phyloP scores from a whole-genome alignment of 2,888 invertebrate genomes.

The Torymus tubicola region DNA sequence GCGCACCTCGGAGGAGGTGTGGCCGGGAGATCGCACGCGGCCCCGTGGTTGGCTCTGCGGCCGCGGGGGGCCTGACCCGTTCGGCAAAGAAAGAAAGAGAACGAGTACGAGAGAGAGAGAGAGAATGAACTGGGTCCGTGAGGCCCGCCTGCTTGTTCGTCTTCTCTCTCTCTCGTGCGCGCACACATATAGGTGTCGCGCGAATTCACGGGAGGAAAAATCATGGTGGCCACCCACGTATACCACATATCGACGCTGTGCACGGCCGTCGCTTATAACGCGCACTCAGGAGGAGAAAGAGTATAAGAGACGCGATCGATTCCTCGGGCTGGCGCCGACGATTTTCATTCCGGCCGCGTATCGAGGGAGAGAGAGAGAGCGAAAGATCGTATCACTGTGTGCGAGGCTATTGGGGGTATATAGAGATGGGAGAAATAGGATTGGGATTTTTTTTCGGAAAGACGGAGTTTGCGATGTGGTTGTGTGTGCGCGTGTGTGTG shows the following conservation, averaged over 20 bases:
- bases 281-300: neutral
- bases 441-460: no score
- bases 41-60: slow-evolving; percentile 55
- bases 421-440: no score
- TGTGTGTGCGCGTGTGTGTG: no score
- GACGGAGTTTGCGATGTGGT: no score
- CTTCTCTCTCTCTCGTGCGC: no score
- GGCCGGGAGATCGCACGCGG: slow-evolving; percentile 49
- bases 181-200: no score
- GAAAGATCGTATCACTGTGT: no score
- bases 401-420: no score
- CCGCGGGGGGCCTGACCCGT: slow-evolving; percentile 57
- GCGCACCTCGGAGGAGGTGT: slow-evolving; percentile 51
- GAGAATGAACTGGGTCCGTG: no score
- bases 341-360: no score
- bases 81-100: slow-evolving; percentile 4
- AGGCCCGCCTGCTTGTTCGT: no score
- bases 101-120: neutral
- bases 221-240: slow-evolving; percentile 58
- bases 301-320: slow-evolving; percentile 34
- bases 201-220: slow-evolving; percentile 31
- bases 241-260: neutral
- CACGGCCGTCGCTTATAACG: slow-evolving; percentile 6
- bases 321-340: slow-evolving; percentile 2
- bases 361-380: no score